Conservation (phyloP, 2,113 vertebrate species). For the Gopherus evgoodei region DNA sequence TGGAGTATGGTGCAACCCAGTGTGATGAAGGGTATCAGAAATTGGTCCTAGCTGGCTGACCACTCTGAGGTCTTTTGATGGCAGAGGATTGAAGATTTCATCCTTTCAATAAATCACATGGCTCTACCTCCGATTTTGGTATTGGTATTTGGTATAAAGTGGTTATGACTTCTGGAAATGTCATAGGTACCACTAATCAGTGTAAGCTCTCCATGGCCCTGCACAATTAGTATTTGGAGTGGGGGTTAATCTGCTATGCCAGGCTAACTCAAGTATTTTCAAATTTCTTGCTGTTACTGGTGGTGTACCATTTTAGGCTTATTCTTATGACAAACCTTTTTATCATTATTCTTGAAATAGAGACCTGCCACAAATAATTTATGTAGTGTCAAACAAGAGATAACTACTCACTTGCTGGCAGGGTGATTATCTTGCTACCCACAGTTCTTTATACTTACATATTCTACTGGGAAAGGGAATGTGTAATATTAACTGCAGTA, state of each 20-base stretch:
- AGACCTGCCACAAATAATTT: constrained; percentile 74
- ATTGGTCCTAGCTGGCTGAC: not conserved
- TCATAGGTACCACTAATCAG: not conserved
- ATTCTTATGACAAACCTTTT: constrained; percentile 73
- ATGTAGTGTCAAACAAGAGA: constrained; percentile 75
- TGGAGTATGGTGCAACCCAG: not conserved
- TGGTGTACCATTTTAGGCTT: constrained; percentile 57
- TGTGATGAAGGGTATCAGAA: not conserved
- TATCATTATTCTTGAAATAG: constrained; percentile 78
- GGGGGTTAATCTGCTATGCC: constrained; percentile 59
- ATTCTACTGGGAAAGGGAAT: constrained; percentile 38
- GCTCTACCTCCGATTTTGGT: constrained; percentile 18
- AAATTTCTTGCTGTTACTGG: constrained; percentile 55
- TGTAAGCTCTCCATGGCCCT: rapidly evolving
- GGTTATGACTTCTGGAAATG: not conserved
- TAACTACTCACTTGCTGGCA: constrained; percentile 66
- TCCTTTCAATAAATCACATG: constrained; percentile 15
- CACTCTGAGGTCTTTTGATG: not conserved
- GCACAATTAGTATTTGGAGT: not conserved
- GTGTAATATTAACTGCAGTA: constrained; percentile 25
- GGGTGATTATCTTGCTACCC: not conserved
- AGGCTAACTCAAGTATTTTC: constrained; percentile 48
- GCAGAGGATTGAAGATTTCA: not conserved
- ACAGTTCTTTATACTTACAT: constrained; percentile 34
- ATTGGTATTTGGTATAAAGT: constrained; percentile 10